Base-by-base conservation (phyloP, 2,888 invertebrate species). In the Cheilosia scutellata region DNA sequence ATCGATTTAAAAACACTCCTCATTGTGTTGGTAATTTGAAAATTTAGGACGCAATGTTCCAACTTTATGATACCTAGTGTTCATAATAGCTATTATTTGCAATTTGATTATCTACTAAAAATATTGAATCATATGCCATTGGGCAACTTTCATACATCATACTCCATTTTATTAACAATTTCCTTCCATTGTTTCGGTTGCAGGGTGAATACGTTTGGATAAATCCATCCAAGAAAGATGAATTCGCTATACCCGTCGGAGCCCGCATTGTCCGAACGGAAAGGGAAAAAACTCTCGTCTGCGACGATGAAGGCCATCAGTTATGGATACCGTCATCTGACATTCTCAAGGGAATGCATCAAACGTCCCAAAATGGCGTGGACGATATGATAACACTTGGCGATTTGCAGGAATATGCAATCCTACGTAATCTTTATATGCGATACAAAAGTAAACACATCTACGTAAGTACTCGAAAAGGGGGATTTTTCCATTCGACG, bases 381-480 rank as follows among this genome's bases (percentile, higher is more conserved):
- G 98, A 98, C 90, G 98, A 99, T 91, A 98, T 99, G 98, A 98
- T 98, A 89, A 96, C 96, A 40, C 93, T 99, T 47, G 98, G 98
- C 1, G 99, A 99, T 92, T 94, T 99, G 55, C 98, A 98, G 91
- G 99, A 99, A 91, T 97, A 97, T 89, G 97, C 98, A 2, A 98
- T 99, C 87, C 93, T 99, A 47, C 94, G 97, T 74, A 99, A 99
- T 93, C 94, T 99, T 74, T 96, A 97, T 90, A 95, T 97, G 89
- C 94, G 99, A 89, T 99, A 98, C 92, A 95, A 95, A 89, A 95
- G 96, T 89, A 96, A 97, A 92, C 92, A 96, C 58, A 98, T 99
- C 90, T 99, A 99, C 93, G 98, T 98, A 93, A 95, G 97, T 63
- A 70, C 40, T 20, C 20, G 3, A 11, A 37, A 37, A 11, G 1